A percentile compares a stretch with the other conserved stretches of the same genome.
Conservation (phyloP, 2,797 vertebrate species). For the Eulemur albifrons region DNA sequence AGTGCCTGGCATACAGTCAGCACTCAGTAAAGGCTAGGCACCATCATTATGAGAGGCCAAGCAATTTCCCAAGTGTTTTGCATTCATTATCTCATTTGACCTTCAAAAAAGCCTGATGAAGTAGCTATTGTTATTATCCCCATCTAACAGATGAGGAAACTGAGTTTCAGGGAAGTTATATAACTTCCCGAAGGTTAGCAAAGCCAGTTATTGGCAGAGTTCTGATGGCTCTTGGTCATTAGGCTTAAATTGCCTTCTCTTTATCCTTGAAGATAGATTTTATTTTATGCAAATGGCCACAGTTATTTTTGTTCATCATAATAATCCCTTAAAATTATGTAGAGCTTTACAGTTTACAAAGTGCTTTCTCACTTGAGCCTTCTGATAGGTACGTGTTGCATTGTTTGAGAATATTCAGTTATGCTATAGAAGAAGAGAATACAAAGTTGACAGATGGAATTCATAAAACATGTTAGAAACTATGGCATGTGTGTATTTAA, state of each 20-base stretch:
- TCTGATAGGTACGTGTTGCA: not conserved
- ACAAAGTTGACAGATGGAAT: not conserved
- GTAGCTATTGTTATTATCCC: not conserved
- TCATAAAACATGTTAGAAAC: not conserved
- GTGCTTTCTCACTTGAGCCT: not conserved
- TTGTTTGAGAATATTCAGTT: slow-evolving; percentile 19
- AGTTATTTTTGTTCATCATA: slow-evolving; percentile 18
- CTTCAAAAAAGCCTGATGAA: not conserved
- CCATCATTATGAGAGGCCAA: not conserved
- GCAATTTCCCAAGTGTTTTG: not conserved
- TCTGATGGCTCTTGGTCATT: not conserved
- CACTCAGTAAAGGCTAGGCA: not conserved
- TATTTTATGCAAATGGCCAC: not conserved
- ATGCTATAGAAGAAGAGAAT: not conserved
- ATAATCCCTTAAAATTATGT: not conserved
- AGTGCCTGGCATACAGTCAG: not conserved
- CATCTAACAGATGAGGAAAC: not conserved
- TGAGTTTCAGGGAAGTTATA: not conserved
- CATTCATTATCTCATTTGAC: not conserved
- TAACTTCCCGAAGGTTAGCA: not conserved
- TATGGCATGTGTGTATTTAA: not conserved
- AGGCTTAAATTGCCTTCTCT: not conserved
- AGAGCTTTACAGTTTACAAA: not conserved
- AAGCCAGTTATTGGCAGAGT: not conserved
- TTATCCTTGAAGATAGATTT: not conserved